Conservation (phyloP, 2,797 vertebrate genomes). For the Phrynocephalus vlangalii region DNA sequence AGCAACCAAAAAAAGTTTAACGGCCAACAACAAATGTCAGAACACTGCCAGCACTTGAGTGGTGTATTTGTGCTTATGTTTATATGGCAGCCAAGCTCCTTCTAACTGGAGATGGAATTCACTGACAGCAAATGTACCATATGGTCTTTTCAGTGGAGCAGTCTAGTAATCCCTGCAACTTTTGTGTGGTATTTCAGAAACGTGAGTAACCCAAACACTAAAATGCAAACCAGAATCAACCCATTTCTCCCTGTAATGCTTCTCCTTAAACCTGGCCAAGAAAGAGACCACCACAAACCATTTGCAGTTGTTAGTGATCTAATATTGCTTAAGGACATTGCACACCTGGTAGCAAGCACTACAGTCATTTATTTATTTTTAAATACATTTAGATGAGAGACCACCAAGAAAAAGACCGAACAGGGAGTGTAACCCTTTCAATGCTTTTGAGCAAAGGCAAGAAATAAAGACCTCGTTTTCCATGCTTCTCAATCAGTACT, state of each 20-base stretch:
- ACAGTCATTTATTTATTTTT: conserved; percentile 7
- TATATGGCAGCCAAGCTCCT: background rate
- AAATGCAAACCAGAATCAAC: conserved; percentile 70
- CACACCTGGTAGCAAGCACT: conserved; percentile 58
- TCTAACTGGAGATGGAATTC: conserved; percentile 16
- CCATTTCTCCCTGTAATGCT: conserved; percentile 39
- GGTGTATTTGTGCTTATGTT: background rate
- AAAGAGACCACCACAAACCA: conserved; percentile 64
- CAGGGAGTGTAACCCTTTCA: conserved; percentile 56
- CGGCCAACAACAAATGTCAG: background rate
- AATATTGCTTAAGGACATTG: conserved; percentile 64
- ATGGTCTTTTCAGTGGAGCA: conserved; percentile 40
- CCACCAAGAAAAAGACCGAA: conserved; percentile 58
- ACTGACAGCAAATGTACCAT: conserved; percentile 42
- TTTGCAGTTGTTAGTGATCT: conserved; percentile 71
- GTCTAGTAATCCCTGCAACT: background rate
- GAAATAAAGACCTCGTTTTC: background rate
- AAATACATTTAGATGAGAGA: conserved; percentile 54
- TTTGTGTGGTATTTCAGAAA: conserved; percentile 23
- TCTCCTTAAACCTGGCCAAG: conserved; percentile 62
- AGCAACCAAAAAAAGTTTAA: background rate
- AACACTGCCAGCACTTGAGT: background rate
- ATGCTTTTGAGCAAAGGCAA: conserved; percentile 50
- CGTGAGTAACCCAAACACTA: conserved; percentile 65
- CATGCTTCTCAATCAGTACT: background rate